These are phyloP conservation scores for Nesogale talazaci DNA, from an alignment of 2,113 vertebrate species.

Conservation along the genomic window DNA sequence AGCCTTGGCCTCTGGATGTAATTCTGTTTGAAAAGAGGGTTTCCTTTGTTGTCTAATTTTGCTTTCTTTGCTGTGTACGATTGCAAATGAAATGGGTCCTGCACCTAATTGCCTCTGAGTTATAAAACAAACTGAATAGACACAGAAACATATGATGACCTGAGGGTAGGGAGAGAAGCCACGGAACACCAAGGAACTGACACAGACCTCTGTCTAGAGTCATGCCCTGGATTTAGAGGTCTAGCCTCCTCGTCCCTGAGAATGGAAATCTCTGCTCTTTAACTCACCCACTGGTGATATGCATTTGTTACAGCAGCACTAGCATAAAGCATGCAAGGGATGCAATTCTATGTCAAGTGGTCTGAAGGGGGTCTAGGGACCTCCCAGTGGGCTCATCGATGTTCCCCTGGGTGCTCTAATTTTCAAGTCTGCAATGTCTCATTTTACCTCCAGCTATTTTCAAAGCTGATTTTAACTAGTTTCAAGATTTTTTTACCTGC, in stretches of 20 bases:
- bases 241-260: neutral
- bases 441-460: constrained; percentile 11
- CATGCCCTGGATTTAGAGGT: neutral
- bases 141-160: neutral
- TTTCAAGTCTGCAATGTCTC: neutral
- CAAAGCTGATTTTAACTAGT: neutral
- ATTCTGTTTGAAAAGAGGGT: neutral
- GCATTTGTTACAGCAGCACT: neutral
- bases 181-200: neutral
- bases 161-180: neutral
- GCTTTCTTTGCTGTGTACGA: neutral
- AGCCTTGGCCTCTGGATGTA: neutral
- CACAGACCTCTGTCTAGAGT: neutral
- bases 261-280: neutral
- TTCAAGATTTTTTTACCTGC: neutral
- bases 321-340: neutral
- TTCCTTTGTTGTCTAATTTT: neutral
- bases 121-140: neutral
- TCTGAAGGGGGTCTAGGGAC: neutral
- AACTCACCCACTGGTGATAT: neutral
- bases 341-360: neutral
- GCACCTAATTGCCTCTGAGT: neutral
- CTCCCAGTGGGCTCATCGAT: neutral
- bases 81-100: neutral
- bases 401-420: neutral